These are phyloP conservation scores for Solenopsis invicta DNA, from an alignment of 1,140 invertebrate genomes.

Conservation along the genomic window DNA sequence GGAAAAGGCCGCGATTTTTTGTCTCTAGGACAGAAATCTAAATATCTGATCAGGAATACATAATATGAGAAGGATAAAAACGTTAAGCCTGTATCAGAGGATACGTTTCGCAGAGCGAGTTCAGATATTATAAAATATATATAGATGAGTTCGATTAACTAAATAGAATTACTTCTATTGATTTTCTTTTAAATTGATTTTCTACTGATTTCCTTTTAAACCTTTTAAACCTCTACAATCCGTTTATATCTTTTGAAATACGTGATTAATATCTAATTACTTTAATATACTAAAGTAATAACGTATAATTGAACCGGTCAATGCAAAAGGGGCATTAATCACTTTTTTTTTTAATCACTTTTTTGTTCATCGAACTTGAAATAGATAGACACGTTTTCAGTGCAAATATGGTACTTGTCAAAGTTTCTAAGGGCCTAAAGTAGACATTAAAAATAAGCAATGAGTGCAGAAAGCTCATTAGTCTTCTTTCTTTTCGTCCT, in stretches of 20 bases:
- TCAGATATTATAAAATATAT: slow-evolving; percentile 1
- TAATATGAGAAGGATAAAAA: slow-evolving; percentile 4
- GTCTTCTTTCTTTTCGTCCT: no score
- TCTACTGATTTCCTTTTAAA: no score
- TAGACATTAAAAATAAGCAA: no score
- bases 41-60: slow-evolving; percentile 55
- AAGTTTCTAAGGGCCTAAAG: no score
- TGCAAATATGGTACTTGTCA: no score
- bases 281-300: not conserved
- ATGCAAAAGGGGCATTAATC: no score
- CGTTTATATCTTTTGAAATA: not conserved
- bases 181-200: no score
- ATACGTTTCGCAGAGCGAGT: slow-evolving; percentile 10
- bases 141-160: slow-evolving; percentile 11
- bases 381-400: no score
- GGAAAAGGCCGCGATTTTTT: slow-evolving; percentile 28
- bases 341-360: no score
- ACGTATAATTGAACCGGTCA: not conserved
- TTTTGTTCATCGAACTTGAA: no score
- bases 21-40: slow-evolving; percentile 20
- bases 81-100: not conserved
- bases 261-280: not conserved
- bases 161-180: slow-evolving; percentile 2
- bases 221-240: not conserved
- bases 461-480: no score